Evolutionary conservation across 92 coral and sea anemone genomes (phyloP).

Genomic region (Chrysogorgia sp.): DNA sequence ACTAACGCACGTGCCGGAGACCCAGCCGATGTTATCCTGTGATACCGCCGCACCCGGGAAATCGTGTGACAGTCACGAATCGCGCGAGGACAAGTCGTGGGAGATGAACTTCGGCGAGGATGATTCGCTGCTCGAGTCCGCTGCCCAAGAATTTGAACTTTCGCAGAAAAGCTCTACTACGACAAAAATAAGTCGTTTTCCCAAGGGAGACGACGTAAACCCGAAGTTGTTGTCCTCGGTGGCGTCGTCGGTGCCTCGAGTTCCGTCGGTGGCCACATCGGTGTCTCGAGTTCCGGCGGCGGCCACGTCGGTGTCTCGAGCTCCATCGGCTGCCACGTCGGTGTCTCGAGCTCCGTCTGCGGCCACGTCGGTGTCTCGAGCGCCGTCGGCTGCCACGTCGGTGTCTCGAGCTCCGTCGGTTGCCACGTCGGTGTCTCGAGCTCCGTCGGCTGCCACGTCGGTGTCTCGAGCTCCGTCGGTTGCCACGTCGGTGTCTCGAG

Average conservation of each 20-base stretch:
- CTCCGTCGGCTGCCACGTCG: too few species aligned
- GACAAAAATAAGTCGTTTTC: neutral
- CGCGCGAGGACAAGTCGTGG: neutral
- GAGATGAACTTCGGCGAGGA: conserved; percentile 17
- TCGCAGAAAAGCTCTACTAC: conserved; percentile 11
- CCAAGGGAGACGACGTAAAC: neutral
- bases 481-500: too few species aligned
- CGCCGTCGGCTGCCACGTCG: too few species aligned
- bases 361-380: too few species aligned
- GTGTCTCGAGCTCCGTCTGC: too few species aligned
- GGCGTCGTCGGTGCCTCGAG: neutral
- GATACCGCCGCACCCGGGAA: neutral
- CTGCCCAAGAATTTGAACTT: conserved; percentile 33
- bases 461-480: too few species aligned
- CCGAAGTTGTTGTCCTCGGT: neutral
- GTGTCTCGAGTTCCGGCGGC: too few species aligned
- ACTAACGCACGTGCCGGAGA: conserved; percentile 16
- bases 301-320: too few species aligned
- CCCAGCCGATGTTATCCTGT: conserved; percentile 13
- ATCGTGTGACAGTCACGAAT: neutral
- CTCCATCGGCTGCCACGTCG: too few species aligned
- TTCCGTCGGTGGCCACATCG: too few species aligned
- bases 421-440: too few species aligned
- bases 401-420: too few species aligned
- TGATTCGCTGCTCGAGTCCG: conserved; percentile 35